Evolutionary conservation across 2,797 vertebrate species (phyloP).

Genomic region (Sebastes minor): DNA sequence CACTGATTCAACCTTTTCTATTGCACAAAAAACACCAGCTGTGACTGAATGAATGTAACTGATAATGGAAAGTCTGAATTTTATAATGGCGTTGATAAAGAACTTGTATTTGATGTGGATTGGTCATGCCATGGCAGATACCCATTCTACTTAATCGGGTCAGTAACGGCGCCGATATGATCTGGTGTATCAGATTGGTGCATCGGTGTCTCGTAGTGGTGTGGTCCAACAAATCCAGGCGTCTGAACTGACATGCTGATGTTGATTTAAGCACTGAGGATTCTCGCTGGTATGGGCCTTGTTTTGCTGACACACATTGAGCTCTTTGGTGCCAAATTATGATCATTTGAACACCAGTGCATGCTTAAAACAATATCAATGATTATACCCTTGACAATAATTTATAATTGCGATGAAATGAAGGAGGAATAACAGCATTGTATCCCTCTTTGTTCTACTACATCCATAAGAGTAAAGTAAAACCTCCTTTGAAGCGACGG

Average conservation of each 20-base stretch:
- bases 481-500: background rate
- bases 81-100: background rate
- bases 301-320: background rate
- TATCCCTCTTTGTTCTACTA: background rate
- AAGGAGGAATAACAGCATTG: background rate
- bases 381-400: background rate
- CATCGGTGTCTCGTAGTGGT: background rate
- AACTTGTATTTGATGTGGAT: background rate
- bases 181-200: background rate
- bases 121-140: background rate
- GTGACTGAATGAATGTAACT: background rate
- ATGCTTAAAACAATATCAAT: background rate
- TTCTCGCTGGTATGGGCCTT: background rate
- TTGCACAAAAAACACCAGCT: background rate
- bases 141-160: background rate
- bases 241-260: background rate
- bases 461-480: background rate
- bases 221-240: background rate
- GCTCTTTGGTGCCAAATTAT: background rate
- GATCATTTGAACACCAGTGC: background rate
- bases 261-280: background rate
- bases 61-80: background rate
- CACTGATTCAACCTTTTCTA: background rate
- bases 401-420: background rate
- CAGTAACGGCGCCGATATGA: background rate